Evolutionary conservation across 2,113 vertebrate genomes (phyloP), one percentile per base, ranked within the genome.

Genomic region (Clarias magur): DNA sequence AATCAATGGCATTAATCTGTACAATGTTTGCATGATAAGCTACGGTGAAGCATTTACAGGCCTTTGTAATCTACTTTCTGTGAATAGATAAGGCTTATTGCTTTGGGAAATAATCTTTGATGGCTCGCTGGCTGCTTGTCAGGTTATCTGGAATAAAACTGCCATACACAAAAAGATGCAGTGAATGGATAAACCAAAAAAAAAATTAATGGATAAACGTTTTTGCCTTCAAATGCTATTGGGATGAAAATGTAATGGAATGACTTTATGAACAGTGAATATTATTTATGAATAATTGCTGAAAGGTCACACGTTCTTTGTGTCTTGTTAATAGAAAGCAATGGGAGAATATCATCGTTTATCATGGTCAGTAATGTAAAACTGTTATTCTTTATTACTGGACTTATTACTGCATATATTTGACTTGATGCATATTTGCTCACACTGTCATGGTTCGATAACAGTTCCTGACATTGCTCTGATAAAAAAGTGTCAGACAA

Each of bases 1-100:
- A 91, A 91, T 91, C 89, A 82, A 91, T 91, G 84, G 82, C 89
- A 83, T 88, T 88, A 89, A 91, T 91, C 90, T 91, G 89, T 87
- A 90, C 90, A 89, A 88, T 91, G 90, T 91, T 91, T 91, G 86
- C 63, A 78, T 80, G 89, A 91, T 91, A 91, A 90, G 86, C 90
- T 87, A 87, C 67, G 89, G 87, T 86, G 86, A 84, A 88, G 89
- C 88, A 89, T 90, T 88, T 91, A 89, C 89, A 88, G 82, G 86
- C 80, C 79, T 91, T 89, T 90, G 89, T 90, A 91, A 90, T 91
- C 88, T 88, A 83, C 82, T 91, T 89, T 86, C 82, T 30, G 27
- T 88, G 81, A 91, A 88, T 80, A 89, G 89, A 91, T 91, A 91
- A 91, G 83, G 83, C 75, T 88, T 90, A 89, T 89, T 90, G 89